These are phyloP conservation scores for Prinia subflava DNA, from an alignment of 2,113 vertebrate species.

Conservation along the genomic window DNA sequence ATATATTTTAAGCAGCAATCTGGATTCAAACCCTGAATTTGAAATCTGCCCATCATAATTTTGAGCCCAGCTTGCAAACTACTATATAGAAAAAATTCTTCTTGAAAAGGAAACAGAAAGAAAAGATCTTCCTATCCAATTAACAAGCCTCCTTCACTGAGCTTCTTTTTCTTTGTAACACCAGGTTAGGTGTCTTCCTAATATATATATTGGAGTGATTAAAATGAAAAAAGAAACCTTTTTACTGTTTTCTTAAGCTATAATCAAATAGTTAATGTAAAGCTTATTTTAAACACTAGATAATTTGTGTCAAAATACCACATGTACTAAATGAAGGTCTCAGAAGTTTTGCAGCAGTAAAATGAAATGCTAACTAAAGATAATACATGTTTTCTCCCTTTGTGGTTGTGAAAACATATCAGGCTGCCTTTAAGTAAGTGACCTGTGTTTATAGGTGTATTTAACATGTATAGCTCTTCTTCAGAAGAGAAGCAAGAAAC, in stretches of 20 bases:
- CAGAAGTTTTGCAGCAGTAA: background rate
- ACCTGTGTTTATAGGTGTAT: background rate
- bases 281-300: background rate
- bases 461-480: background rate
- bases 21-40: background rate
- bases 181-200: background rate
- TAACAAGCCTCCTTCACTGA: background rate
- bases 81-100: background rate
- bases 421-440: background rate
- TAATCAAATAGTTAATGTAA: background rate
- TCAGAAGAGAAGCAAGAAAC: background rate
- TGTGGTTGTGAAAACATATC: background rate
- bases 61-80: background rate
- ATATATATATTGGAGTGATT: background rate
- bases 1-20: background rate
- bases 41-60: background rate
- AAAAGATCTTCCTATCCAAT: background rate
- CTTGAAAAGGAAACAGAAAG: background rate
- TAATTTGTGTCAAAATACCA: background rate
- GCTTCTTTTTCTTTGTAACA: background rate
- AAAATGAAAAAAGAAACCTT: background rate
- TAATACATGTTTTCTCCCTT: background rate
- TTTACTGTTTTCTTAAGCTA: background rate
- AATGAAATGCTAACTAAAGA: background rate
- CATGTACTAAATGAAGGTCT: background rate